Conservation (phyloP, 2,888 invertebrate genomes). For the Antheraea assamensis region DNA sequence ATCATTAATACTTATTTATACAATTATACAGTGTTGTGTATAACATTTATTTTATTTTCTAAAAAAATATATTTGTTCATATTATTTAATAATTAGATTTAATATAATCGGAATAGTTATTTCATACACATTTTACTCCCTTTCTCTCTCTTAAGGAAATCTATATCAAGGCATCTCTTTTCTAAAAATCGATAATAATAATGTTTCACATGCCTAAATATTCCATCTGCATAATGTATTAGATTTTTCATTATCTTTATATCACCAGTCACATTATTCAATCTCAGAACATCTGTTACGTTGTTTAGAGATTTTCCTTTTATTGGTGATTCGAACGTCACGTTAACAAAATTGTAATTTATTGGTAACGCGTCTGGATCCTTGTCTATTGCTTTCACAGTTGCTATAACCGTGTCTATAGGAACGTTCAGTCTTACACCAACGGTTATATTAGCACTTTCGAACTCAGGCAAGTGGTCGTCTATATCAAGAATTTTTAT, state of each 20-base stretch:
- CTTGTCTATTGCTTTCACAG: slow-evolving; percentile 85
- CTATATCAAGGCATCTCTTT: background rate
- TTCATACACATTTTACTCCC: too few species aligned
- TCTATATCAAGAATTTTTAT: slow-evolving; percentile 87
- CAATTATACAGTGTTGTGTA: too few species aligned
- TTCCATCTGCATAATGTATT: slow-evolving; percentile 85
- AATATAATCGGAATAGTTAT: too few species aligned
- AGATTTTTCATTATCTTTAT: slow-evolving; percentile 86
- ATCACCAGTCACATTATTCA: slow-evolving; percentile 87
- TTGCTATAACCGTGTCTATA: slow-evolving; percentile 86
- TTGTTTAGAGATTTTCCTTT: slow-evolving; percentile 69
- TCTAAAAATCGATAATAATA: background rate
- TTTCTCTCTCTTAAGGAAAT: too few species aligned
- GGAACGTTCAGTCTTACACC: slow-evolving; percentile 89
- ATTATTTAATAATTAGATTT: too few species aligned
- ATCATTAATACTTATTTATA: too few species aligned
- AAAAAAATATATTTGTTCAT: too few species aligned
- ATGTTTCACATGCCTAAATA: slow-evolving; percentile 75
- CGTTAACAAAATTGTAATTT: slow-evolving; percentile 83
- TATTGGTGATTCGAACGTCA: slow-evolving; percentile 80
- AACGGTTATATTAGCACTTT: slow-evolving; percentile 83
- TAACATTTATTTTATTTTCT: too few species aligned
- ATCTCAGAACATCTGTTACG: slow-evolving; percentile 79
- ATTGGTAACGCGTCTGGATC: slow-evolving; percentile 86
- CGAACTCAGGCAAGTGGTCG: slow-evolving; percentile 88